A percentile compares a stretch with the other conserved stretches of the same genome.
Evolutionary conservation across 2,797 vertebrate species (phyloP).

Genomic region (Phataginus tricuspis): DNA sequence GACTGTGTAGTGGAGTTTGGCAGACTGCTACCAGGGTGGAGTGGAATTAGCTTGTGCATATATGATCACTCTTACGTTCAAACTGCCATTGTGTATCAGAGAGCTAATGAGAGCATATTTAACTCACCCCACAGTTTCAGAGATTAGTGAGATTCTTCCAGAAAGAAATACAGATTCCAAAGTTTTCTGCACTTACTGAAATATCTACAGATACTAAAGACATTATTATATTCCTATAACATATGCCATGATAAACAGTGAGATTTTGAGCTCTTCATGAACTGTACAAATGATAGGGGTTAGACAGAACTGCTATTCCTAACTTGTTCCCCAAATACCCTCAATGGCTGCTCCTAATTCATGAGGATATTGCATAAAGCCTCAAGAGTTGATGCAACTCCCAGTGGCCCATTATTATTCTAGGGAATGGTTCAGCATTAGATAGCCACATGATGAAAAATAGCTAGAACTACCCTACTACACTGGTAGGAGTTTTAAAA

Average conservation of each 20-base stretch:
- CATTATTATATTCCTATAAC: neutral
- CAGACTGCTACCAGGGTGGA: neutral
- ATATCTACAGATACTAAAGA: neutral
- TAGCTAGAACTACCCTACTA: neutral
- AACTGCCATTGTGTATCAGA: neutral
- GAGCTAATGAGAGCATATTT: neutral
- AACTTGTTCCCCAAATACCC: neutral
- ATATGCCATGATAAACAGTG: neutral
- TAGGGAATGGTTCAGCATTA: neutral
- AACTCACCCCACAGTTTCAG: neutral
- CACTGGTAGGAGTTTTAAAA: constrained; percentile 23
- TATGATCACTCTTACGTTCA: neutral
- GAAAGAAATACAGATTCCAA: neutral
- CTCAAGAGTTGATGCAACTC: neutral
- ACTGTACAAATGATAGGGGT: neutral
- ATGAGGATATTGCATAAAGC: neutral
- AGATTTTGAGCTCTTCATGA: neutral
- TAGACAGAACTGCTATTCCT: neutral
- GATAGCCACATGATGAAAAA: neutral
- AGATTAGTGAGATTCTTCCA: neutral
- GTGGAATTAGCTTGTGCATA: neutral
- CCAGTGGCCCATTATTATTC: neutral
- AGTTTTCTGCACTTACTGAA: neutral
- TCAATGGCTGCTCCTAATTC: neutral
- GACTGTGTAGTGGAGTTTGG: neutral